These are phyloP conservation scores for Ctenodactylus gundi DNA, from an alignment of 2,113 vertebrate genomes.

Conservation along the genomic window DNA sequence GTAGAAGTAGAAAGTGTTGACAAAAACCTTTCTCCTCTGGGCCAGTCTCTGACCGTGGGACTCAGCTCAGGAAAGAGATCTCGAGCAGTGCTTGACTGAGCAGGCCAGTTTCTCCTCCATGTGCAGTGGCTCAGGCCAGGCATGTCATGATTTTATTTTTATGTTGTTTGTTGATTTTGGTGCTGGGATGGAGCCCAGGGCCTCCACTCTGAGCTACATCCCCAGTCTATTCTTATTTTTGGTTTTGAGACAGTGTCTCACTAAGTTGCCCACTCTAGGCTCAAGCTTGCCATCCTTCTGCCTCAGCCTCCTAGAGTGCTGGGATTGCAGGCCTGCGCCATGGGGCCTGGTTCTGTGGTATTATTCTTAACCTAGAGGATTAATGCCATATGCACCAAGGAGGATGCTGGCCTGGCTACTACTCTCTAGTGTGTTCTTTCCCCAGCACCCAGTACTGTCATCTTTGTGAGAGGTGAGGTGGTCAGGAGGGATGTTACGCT, in stretches of 20 bases:
- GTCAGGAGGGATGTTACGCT: too few relatives aligned
- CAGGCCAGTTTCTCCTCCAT: neutral
- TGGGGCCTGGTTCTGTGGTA: too few relatives aligned
- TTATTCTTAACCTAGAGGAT: neutral
- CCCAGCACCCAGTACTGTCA: neutral
- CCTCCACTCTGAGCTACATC: too few relatives aligned
- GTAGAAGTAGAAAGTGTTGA: neutral
- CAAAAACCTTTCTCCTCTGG: neutral
- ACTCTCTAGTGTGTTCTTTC: neutral
- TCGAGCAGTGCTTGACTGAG: neutral
- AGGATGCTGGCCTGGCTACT: neutral
- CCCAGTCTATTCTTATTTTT: too few relatives aligned
- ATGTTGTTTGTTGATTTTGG: too few relatives aligned
- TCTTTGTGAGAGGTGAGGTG: neutral
- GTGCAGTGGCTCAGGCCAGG: too few relatives aligned
- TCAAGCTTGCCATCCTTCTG: too few relatives aligned
- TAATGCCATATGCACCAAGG: fast-evolving
- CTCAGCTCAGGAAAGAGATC: neutral
- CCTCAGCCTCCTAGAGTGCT: too few relatives aligned
- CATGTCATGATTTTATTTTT: neutral
- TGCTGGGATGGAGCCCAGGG: too few relatives aligned
- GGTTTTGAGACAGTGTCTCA: too few relatives aligned
- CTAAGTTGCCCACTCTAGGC: too few relatives aligned
- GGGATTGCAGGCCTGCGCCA: too few relatives aligned
- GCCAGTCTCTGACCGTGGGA: neutral